Percentiles rank a stretch among this genome's conserved stretches.
Evolutionary conservation across 2,888 invertebrate species (phyloP).

Genomic region (Eristalis arbustorum): DNA sequence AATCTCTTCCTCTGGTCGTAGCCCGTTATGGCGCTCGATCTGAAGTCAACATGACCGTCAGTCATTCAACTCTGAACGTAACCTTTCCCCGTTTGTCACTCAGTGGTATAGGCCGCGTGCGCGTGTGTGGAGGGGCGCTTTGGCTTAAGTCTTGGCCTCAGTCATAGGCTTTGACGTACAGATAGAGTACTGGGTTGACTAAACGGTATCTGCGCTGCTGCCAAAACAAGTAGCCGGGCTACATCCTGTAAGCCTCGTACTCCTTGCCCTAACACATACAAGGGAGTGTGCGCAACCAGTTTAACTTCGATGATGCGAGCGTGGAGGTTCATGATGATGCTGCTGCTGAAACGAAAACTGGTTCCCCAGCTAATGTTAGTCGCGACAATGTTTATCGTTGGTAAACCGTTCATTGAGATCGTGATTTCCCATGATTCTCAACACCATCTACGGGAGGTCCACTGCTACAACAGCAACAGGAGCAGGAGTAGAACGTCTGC

Average conservation of each 20-base stretch:
- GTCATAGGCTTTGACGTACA: conserved; percentile 4
- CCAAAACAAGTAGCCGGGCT: conserved; percentile 39
- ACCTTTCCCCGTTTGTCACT: conserved; percentile 64
- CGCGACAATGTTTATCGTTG: conserved; percentile 21
- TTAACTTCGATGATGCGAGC: conserved; percentile 37
- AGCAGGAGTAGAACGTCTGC: conserved; percentile 11
- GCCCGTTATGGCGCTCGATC: conserved; percentile 32
- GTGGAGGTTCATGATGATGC: conserved; percentile 22
- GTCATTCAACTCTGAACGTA: conserved; percentile 70
- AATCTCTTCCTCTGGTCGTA: conserved; percentile 12
- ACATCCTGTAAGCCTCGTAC: conserved; percentile 43
- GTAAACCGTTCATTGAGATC: conserved; percentile 35
- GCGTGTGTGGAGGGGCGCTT: conserved; percentile 13
- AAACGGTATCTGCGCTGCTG: conserved; percentile 55
- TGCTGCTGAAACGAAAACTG: conserved; percentile 31
- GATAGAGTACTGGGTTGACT: conserved; percentile 47
- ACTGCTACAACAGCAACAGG: background rate
- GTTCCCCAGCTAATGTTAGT: conserved; percentile 22
- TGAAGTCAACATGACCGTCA: conserved; percentile 50
- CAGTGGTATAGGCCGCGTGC: conserved; percentile 5
- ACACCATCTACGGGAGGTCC: conserved; percentile 37
- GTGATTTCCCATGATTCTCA: conserved; percentile 30
- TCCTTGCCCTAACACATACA: conserved; percentile 3
- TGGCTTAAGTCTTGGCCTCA: background rate
- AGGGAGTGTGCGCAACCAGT: conserved; percentile 52